Conservation (phyloP, 2,797 vertebrate genomes). For the Danionella dracula region DNA sequence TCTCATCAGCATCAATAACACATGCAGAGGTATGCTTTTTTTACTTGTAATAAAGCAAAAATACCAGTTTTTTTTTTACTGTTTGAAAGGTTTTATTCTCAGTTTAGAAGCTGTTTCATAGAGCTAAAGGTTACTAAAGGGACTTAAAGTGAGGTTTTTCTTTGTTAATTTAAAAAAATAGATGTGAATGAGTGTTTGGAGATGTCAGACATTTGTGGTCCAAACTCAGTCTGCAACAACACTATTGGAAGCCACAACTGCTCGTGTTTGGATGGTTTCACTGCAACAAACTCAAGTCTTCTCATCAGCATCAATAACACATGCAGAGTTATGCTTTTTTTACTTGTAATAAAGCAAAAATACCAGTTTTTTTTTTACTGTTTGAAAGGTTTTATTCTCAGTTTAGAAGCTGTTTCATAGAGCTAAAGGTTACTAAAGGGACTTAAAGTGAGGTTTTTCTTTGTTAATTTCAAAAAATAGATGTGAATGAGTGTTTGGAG, state of each 20-base stretch:
- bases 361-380: too few species aligned
- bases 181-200: background rate
- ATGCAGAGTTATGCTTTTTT: background rate
- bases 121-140: background rate
- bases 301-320: background rate
- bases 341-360: too few species aligned
- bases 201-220: background rate
- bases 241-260: background rate
- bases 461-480: too few species aligned
- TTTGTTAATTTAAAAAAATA: too few species aligned
- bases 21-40: background rate
- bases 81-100: background rate
- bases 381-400: too few species aligned
- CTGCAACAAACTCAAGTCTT: background rate
- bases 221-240: slow-evolving; percentile 4
- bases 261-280: background rate
- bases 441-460: too few species aligned
- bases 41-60: background rate
- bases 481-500: background rate
- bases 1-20: background rate
- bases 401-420: too few species aligned
- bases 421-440: too few species aligned
- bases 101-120: background rate
- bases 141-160: too few species aligned
- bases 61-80: too few species aligned